Evolutionary conservation across 1,140 invertebrate species (phyloP).

Genomic region (Zaprionus ornatus): DNA sequence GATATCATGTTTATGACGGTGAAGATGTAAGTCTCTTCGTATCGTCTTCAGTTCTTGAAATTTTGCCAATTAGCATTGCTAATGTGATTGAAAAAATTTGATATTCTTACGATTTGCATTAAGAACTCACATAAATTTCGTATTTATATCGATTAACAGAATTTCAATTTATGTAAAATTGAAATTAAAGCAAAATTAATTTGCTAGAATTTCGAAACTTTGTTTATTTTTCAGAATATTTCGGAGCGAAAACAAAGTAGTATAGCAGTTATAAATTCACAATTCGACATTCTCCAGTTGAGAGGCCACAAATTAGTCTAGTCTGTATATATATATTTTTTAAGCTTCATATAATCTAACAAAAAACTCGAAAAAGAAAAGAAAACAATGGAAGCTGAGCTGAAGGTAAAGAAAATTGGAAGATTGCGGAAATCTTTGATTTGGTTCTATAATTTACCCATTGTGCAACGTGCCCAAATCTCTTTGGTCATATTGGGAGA

Average conservation of each 20-base stretch:
- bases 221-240: neutral
- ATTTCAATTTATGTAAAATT: constrained; percentile 36
- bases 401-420: neutral
- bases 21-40: constrained; percentile 12
- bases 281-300: constrained; percentile 9
- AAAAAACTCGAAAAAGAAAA: neutral
- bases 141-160: constrained; percentile 19
- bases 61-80: constrained; percentile 59
- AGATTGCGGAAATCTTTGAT: constrained; percentile 14
- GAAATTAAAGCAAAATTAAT: constrained; percentile 18
- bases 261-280: neutral
- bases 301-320: neutral
- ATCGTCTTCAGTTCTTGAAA: constrained; percentile 48
- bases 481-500: constrained; percentile 41
- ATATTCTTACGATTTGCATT: constrained; percentile 25
- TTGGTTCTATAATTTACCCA: constrained; percentile 27
- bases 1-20: neutral
- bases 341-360: neutral
- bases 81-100: constrained; percentile 47
- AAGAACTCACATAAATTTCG: constrained; percentile 55
- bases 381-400: constrained; percentile 6
- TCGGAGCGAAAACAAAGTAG: constrained; percentile 12
- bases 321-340: neutral
- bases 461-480: constrained; percentile 38
- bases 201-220: constrained; percentile 15